These are phyloP conservation scores for Aporophyla lueneburgensis DNA, from an alignment of 2,888 invertebrate genomes.

Conservation along the genomic window DNA sequence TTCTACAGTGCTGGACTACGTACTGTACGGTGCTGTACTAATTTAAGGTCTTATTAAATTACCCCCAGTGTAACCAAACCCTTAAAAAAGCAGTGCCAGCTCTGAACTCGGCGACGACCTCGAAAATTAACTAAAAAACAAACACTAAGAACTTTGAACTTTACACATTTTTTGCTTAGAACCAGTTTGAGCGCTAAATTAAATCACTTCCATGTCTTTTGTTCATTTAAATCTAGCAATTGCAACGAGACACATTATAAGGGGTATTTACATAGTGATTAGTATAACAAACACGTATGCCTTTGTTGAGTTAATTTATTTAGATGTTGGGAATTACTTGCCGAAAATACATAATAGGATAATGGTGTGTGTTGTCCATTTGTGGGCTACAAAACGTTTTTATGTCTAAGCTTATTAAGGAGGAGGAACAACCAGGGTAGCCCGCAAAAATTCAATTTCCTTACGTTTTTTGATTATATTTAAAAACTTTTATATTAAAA, in stretches of 20 bases:
- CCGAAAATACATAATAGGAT: conserved; percentile 24
- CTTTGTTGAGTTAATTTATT: conserved; percentile 49
- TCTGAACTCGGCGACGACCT: conserved; percentile 79
- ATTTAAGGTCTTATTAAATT: conserved; percentile 1
- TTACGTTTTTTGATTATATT: too few species aligned
- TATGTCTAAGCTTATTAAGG: not conserved
- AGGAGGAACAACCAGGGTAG: too few species aligned
- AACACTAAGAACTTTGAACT: conserved; percentile 82
- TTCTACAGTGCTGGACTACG: not conserved
- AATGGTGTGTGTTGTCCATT: not conserved
- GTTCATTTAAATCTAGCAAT: conserved; percentile 68
- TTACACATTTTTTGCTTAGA: conserved; percentile 78
- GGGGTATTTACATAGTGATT: conserved; percentile 56
- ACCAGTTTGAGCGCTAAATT: conserved; percentile 76
- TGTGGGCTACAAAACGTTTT: conserved; percentile 9
- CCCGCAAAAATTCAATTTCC: too few species aligned
- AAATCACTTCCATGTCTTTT: conserved; percentile 74
- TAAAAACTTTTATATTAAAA: too few species aligned
- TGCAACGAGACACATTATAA: conserved; percentile 46
- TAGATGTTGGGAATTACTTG: conserved; percentile 27
- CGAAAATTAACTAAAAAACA: conserved; percentile 80
- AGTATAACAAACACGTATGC: conserved; percentile 54
- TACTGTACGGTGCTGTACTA: too few species aligned
- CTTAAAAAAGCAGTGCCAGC: conserved; percentile 72
- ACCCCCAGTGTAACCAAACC: conserved; percentile 65